These are phyloP conservation scores for Crotalus horridus DNA, from an alignment of 2,113 vertebrate species.

Conservation along the genomic window DNA sequence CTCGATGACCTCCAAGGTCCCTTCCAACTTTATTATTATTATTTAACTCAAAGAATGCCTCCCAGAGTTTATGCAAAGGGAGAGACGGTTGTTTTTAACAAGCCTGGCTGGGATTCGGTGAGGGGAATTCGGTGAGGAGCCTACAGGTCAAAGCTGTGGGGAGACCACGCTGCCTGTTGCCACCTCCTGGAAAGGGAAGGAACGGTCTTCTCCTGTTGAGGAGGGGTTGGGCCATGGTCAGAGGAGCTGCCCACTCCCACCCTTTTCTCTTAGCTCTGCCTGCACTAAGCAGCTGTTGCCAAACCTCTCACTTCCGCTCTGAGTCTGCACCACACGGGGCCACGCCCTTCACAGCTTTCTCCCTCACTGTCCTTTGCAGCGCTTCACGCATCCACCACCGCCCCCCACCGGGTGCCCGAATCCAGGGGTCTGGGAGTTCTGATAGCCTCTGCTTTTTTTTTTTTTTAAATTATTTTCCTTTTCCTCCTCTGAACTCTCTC, in stretches of 20 bases:
- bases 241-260: neutral
- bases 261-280: neutral
- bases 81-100: neutral
- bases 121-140: neutral
- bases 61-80: neutral
- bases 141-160: neutral
- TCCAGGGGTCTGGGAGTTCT: conserved; percentile 30
- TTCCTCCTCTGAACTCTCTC: conserved; percentile 43
- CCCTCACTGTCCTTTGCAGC: neutral
- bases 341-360: neutral
- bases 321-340: neutral
- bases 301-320: neutral
- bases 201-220: neutral
- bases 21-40: too few species aligned
- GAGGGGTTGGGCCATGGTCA: too few species aligned
- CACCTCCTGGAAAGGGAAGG: neutral
- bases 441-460: conserved; percentile 30
- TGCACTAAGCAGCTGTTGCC: neutral
- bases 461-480: neutral
- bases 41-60: neutral
- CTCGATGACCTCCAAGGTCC: too few species aligned
- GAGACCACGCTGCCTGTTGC: neutral
- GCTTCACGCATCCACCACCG: conserved; percentile 33
- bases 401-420: neutral
- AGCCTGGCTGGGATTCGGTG: neutral